phyloP scores from a whole-genome alignment of 2,113 vertebrate species.

The Xiphorhynchus elegans region DNA sequence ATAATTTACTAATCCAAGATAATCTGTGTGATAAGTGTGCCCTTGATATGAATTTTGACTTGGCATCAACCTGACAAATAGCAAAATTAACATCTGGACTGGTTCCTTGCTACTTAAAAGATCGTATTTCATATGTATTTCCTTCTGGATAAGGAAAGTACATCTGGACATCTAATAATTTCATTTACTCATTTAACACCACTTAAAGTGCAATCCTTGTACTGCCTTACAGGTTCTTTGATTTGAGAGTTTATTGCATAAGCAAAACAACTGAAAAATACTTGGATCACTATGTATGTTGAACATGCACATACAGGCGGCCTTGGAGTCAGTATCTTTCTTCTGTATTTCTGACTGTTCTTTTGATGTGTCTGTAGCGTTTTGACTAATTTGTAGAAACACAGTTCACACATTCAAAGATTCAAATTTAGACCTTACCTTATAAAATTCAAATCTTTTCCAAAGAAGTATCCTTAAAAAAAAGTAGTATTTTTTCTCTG shows the following conservation, averaged over 20 bases:
- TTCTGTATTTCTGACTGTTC: not conserved
- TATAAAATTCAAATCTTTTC: not conserved
- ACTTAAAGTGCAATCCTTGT: not conserved
- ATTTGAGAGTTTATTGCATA: not conserved
- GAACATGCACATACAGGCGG: not conserved
- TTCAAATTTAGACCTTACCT: not conserved
- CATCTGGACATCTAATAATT: not conserved
- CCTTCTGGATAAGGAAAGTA: not conserved
- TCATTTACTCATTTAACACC: not conserved
- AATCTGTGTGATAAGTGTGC: not conserved
- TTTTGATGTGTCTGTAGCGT: not conserved
- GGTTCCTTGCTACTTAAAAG: not conserved
- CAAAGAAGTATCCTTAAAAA: not conserved
- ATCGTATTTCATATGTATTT: not conserved
- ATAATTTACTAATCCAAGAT: not conserved
- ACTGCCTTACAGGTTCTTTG: not conserved
- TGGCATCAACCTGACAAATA: not conserved
- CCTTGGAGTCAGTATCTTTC: not conserved
- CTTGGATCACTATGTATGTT: not conserved
- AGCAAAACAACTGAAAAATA: not conserved
- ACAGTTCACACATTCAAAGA: not conserved
- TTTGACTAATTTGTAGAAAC: not conserved
- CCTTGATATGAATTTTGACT: not conserved
- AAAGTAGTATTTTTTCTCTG: not conserved
- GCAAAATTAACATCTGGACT: not conserved